A percentile compares a stretch with the other conserved stretches of the same genome.
phyloP scores from a whole-genome alignment of 2,797 vertebrate species.

The Iguana delicatissima region DNA sequence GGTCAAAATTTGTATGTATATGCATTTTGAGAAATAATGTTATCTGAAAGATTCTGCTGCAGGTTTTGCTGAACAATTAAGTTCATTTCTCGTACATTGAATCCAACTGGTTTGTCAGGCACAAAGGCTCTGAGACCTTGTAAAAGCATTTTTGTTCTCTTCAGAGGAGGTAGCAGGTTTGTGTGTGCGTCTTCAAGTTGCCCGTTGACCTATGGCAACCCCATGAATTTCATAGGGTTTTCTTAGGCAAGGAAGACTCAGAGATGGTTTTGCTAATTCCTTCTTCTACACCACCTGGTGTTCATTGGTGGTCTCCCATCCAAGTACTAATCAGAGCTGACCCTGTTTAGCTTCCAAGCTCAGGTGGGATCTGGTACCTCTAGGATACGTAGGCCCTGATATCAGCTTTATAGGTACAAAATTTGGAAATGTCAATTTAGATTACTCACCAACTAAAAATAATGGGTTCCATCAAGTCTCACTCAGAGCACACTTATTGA shows the following conservation, averaged over 20 bases:
- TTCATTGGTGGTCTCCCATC: no score
- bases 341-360: no score
- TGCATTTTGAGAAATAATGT: neutral
- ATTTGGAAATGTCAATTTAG: conserved; percentile 6
- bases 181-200: no score
- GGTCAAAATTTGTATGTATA: neutral
- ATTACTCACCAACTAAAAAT: conserved; percentile 25
- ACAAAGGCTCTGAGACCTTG: neutral
- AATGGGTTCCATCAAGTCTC: neutral
- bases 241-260: no score
- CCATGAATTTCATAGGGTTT: no score
- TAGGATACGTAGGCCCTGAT: neutral
- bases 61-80: neutral
- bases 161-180: neutral
- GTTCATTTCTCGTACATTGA: neutral
- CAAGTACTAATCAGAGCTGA: no score
- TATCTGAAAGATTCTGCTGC: neutral
- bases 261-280: no score
- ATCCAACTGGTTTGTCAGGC: neutral
- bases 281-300: no score
- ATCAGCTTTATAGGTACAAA: neutral
- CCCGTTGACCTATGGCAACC: no score
- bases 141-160: neutral
- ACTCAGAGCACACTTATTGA: neutral
- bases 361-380: no score